A percentile compares a stretch with the other conserved stretches of the same genome.
These are phyloP conservation scores for Ginglymostoma cirratum DNA, from an alignment of 2,113 vertebrate genomes.

Conservation along the genomic window DNA sequence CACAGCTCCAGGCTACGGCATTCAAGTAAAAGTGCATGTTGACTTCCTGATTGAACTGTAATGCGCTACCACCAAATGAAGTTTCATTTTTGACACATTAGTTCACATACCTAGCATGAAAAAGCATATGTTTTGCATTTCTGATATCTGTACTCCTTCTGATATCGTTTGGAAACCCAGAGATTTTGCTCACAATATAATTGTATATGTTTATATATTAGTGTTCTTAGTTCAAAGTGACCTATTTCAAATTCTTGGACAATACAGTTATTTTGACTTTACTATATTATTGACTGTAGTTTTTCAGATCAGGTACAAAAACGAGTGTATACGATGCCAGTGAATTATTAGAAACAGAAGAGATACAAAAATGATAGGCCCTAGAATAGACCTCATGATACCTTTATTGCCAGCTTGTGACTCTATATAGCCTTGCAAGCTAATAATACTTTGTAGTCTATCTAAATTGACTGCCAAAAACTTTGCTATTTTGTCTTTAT, in stretches of 20 bases:
- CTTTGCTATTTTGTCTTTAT: background rate
- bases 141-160: background rate
- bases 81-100: background rate
- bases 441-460: background rate
- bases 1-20: background rate
- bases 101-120: background rate
- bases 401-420: background rate
- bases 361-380: background rate
- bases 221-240: background rate
- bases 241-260: background rate
- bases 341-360: background rate
- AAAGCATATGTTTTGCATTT: background rate
- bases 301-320: background rate
- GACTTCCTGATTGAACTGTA: background rate
- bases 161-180: background rate
- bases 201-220: background rate
- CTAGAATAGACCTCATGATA: background rate
- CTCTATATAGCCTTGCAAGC: background rate
- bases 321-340: background rate
- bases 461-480: background rate
- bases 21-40: background rate
- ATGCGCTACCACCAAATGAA: background rate
- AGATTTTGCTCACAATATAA: background rate
- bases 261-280: background rate
- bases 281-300: background rate